Evolutionary conservation across 2,797 vertebrate species (phyloP), one percentile per base, ranked within the genome.

Genomic region (Cryptoblepharus egeriae): DNA sequence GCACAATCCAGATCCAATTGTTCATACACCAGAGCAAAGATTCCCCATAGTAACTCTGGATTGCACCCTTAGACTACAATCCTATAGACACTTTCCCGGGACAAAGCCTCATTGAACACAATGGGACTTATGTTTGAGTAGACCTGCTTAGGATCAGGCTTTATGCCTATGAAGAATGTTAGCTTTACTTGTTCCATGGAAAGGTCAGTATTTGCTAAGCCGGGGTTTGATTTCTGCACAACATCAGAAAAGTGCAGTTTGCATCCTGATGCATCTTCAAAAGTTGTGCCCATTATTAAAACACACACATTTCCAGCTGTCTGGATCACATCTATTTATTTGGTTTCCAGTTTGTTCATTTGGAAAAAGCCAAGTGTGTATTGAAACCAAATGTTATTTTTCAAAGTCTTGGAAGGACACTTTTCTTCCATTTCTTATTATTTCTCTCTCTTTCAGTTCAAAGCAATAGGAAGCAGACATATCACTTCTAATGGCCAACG

Each of bases 261-360:
- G 55, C 32, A 74, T 1, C 22, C 26, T 22, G 30, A 12, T 32
- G 10, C 1, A 28, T 28, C 24, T 65, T 91, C 84, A 84, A 87
- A 69, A 91, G 80, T 71, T 63, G 65, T 79, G 78, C 68, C 84
- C 81, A 77, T 73, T 72, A 81, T 87, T 91, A 84, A 5, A 2
- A 84, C 52, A 55, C 52, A 92, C 82, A 82, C 55, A n/a, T n/a
- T n/a, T n/a, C 16, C 72, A n/a, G 9, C 13, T 28, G 11, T 63
- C 28, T 11, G 84, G 73, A 90, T 87, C 91, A 91, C 88, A 87
- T 45, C 42, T 45, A 45, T 45, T 45, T 45, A 45, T 45, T 94
- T 90, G 73, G 75, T 74, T 93, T 83, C 87, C 83, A 90, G 90
- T 88, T 87, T 88, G 84, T 83, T 85, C 88, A 80, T 81, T 87